Base-by-base conservation (phyloP, 2,888 invertebrate species). In the Phrixothrix hirtus region DNA sequence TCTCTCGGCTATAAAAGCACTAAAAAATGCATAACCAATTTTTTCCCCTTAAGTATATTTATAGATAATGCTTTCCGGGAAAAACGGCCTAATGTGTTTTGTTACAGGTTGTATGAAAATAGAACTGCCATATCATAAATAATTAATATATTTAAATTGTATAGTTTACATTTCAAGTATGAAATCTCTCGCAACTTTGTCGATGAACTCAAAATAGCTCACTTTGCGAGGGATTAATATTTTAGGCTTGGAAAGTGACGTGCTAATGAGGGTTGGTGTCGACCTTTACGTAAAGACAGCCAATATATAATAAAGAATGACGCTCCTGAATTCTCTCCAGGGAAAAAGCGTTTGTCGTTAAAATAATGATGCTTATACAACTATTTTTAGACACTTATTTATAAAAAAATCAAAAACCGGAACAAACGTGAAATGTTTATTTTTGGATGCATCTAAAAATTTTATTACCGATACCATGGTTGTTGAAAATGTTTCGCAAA, bases 211-310 rank as follows among this genome's bases (percentile, higher is more conserved):
- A n/a, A 21, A 21, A 21, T 21, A 21, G 21, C 21, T 7, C 21
- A 14, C 12, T 26, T 10, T 38, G 37, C 52, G 43, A 44, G 27
- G 38, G 21, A 21, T 30, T 45, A 41, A 53, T 47, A 53, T 53
- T 46, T 47, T 47, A 42, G 30, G 38, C 37, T 35, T 30, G 30
- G 52, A 41, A 53, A 42, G 42, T 51, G 49, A 49, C 49, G 49
- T 39, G 32, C 36, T 26, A 51, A 41, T 37, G 39, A 44, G 45
- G 44, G 51, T 35, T 51, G 21, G 10, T 51, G 39, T 45, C 45
- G 51, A 45, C 45, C 39, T 45, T 37, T 39, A 7, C 7, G 21
- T 5, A 21, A 21, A 21, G 7, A 7, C 21, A 5, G 21, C 21
- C 21, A 7, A 21, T 7, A 21, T 21, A 5, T 21, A 21, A 21